These are phyloP conservation scores for Rhineura floridana DNA, from an alignment of 2,113 vertebrate species.

Conservation along the genomic window DNA sequence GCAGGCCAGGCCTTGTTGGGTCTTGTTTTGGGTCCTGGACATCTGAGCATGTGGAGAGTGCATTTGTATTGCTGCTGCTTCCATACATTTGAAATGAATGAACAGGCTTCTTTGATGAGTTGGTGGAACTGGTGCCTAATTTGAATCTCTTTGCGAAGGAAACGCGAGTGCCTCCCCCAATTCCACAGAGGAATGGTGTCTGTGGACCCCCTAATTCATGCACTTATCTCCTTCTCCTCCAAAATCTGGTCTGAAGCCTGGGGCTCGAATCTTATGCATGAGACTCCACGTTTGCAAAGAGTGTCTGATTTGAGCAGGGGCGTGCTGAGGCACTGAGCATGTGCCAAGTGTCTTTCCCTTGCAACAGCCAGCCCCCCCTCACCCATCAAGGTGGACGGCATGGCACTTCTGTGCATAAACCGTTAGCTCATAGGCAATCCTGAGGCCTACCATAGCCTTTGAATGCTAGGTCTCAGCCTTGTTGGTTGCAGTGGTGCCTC, in stretches of 20 bases:
- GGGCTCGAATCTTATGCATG: not conserved
- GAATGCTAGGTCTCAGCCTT: too few species aligned
- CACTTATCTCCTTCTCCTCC: not conserved
- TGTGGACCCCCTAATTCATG: not conserved
- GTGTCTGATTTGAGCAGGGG: too few species aligned
- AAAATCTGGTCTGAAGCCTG: not conserved
- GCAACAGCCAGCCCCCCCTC: rapidly evolving
- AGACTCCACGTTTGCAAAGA: not conserved
- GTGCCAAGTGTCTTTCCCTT: not conserved
- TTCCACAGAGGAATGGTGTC: not conserved
- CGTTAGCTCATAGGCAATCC: not conserved
- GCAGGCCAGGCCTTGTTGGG: not conserved
- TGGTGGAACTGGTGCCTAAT: not conserved
- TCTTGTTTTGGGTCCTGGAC: too few species aligned
- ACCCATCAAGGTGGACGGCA: not conserved
- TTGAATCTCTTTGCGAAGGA: not conserved
- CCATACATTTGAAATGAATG: not conserved
- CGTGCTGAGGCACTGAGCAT: not conserved
- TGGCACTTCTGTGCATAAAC: not conserved
- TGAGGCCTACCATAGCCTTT: not conserved
- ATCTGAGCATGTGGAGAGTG: not conserved
- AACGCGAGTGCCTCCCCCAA: too few species aligned
- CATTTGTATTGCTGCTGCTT: not conserved
- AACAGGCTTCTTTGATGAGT: not conserved
- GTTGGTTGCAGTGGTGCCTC: not conserved